Conservation (phyloP, 2,797 vertebrate species). For the Pteropus rufus region DNA sequence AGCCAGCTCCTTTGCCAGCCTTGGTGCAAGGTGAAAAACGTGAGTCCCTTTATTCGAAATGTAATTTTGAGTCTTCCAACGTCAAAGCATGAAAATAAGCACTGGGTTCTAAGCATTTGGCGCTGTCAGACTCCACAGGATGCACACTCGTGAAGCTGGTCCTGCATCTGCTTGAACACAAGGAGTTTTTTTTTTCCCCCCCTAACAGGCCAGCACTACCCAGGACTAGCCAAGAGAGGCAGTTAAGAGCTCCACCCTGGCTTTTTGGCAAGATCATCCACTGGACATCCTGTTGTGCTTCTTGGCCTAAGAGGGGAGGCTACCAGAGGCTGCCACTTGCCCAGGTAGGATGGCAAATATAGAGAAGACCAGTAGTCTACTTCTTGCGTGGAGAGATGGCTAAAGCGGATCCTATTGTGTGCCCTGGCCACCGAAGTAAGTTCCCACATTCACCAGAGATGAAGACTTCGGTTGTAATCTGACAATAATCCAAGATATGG, state of each 20-base stretch:
- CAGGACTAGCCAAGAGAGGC: neutral
- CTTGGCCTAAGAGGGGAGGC: no score
- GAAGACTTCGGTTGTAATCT: rapidly evolving
- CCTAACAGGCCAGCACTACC: neutral
- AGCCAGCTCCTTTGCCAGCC: rapidly evolving
- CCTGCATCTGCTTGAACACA: no score
- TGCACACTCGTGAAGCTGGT: rapidly evolving
- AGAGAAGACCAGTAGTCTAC: no score
- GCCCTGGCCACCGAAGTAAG: no score
- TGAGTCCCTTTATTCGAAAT: neutral
- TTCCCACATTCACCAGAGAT: rapidly evolving
- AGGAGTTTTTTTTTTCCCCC: neutral
- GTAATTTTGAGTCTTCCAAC: neutral
- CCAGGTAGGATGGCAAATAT: no score
- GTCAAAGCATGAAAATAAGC: neutral
- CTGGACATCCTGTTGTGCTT: rapidly evolving
- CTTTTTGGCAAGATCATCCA: neutral
- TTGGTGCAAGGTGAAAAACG: neutral
- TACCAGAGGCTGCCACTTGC: neutral
- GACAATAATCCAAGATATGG: neutral
- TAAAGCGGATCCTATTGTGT: no score
- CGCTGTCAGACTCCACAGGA: no score
- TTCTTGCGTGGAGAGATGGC: no score
- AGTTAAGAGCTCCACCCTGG: neutral
- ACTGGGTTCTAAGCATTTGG: neutral